Evolutionary conservation across 2,888 invertebrate genomes (phyloP), one percentile per base, ranked within the genome.

Genomic region (Celastrina argiolus): DNA sequence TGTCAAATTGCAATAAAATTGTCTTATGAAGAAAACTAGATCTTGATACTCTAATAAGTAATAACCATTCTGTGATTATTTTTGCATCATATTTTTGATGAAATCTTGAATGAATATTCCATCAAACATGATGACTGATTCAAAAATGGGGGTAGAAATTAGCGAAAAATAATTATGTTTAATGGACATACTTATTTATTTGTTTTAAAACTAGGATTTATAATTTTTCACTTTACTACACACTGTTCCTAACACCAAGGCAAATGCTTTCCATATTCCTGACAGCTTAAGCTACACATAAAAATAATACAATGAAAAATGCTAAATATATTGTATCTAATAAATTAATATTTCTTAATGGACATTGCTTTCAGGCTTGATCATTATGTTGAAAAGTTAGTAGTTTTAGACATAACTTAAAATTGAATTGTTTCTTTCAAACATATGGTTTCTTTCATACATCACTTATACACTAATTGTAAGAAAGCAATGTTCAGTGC

Each of bases 401-500:
- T n/a, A n/a, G n/a, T n/a, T n/a, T n/a, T n/a, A n/a, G n/a, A n/a
- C n/a, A n/a, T n/a, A n/a, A n/a, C n/a, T n/a, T n/a, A 36, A 12
- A 36, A 8, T 36, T 6, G 36, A 36, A 10, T 8, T 6, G 7
- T 36, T 6, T 36, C 36, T 10, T 36, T 5, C 3, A 36, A 7
- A 36, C 3, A 36, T 36, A 45, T 6, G 10, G 10, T 36, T 6
- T 36, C 12, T 12, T n/a, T n/a, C n/a, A n/a, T n/a, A n/a, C n/a
- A n/a, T n/a, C n/a, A n/a, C n/a, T n/a, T n/a, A 2, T 16, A 14
- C 7, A 59, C 18, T 18, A 22, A 34, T 18, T 18, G 18, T 22
- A 39, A 61, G 39, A 61, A 61, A 61, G 36, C 61, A 34, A 22
- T 61, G 36, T 61, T 61, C 61, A 61, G 22, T 61, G 39, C 22